Evolutionary conservation across 2,113 vertebrate species (phyloP), one percentile per base, ranked within the genome.

Genomic region (Eretmochelys imbricata): DNA sequence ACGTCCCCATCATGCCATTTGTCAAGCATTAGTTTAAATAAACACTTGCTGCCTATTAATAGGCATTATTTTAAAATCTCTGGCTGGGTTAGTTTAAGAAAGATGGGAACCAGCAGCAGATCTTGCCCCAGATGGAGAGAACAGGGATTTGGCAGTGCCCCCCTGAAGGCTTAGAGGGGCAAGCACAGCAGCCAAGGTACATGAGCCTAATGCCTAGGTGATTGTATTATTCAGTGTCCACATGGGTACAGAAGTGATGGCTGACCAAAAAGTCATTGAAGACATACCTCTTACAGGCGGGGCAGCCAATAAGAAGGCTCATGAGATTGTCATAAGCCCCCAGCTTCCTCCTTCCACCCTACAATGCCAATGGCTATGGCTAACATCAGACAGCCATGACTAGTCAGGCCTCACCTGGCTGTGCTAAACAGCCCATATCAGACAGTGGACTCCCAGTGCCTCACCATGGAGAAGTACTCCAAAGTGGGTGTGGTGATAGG

Each of bases 21-120:
- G 93, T 94, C 89, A 95, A 90, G 81, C 49, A 93, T 93, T 53
- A 46, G 93, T 95, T 96, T 57, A 96, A 94, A 96, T 5, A 24
- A 91, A 82, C 53, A 25, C 76, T 93, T 12, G 2, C 81, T 80
- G 87, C 78, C 69, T 94, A 53, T 78, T 89, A 90, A 59, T 75
- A 89, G 84, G 51, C 46, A 49, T 38, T 46, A 69, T 27, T 75
- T 57, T 49, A 86, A 81, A 72, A 49, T 46, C 51, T 50, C 51
- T 24, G n/a, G 25, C 46, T 84, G 29, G 59, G 42, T 42, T 42
- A 42, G 42, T 42, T 42, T 42, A 42, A 42, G 42, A 5, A 42
- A 42, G 42, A 42, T 42, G 42, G 42, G 42, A 42, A 42, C 42
- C 42, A 42, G 42, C 42, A 42, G 42, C 42, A 42, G 42, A 42